A percentile compares a stretch with the other conserved stretches of the same genome.
These are phyloP conservation scores for Watersipora subatra DNA, from an alignment of 1,140 invertebrate species.

Conservation along the genomic window DNA sequence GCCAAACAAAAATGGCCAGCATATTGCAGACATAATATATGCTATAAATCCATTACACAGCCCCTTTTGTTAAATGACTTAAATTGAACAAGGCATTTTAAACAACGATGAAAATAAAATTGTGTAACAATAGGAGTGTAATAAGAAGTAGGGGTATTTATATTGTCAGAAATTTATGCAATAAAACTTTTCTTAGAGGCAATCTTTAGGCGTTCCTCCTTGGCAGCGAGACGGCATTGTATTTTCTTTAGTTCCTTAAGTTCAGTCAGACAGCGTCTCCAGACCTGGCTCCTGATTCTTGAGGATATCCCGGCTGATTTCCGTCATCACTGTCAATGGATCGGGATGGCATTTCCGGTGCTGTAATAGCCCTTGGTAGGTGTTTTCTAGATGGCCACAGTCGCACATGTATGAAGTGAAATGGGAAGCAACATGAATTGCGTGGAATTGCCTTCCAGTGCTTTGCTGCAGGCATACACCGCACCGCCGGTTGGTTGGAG, in stretches of 20 bases:
- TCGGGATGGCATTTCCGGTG: neutral
- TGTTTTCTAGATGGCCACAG: neutral
- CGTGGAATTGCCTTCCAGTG: neutral
- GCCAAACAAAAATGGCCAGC: too few species aligned
- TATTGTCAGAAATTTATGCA: too few species aligned
- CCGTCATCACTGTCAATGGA: neutral
- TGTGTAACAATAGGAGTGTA: too few species aligned
- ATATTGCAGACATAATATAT: too few species aligned
- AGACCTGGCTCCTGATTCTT: neutral
- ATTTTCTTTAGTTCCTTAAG: neutral
- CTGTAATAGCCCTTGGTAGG: neutral
- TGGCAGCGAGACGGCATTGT: neutral
- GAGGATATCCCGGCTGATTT: neutral
- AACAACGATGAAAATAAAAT: too few species aligned
- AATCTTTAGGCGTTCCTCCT: neutral
- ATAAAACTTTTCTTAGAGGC: too few species aligned
- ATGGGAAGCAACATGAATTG: neutral
- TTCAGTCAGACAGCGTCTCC: neutral
- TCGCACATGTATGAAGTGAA: neutral
- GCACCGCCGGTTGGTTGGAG: neutral
- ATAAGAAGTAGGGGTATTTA: too few species aligned
- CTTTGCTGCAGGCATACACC: neutral
- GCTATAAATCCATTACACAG: too few species aligned
- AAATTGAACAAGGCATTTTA: too few species aligned
- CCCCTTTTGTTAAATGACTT: too few species aligned